Conservation (phyloP, 2,888 invertebrate species). For the Drosophila ustulata region DNA sequence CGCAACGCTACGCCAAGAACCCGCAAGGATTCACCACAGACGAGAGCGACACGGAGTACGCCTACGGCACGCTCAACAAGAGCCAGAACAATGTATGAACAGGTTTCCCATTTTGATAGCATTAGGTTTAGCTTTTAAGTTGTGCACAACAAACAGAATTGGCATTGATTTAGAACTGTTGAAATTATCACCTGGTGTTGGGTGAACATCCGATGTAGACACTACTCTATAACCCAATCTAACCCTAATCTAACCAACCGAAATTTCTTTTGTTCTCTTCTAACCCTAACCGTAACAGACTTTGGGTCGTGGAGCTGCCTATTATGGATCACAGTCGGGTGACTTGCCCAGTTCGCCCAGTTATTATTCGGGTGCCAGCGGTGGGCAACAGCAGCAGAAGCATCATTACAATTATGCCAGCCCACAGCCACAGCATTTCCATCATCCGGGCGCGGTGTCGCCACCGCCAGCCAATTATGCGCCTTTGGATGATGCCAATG, state of each 20-base stretch:
- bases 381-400: constrained; percentile 75
- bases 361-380: constrained; percentile 77
- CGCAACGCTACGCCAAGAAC: constrained; percentile 92
- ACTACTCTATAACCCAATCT: constrained; percentile 22
- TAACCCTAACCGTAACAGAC: constrained; percentile 78
- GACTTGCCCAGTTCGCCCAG: constrained; percentile 83
- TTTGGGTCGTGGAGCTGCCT: constrained; percentile 81
- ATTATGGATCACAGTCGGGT: constrained; percentile 67
- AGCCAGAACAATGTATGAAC: constrained; percentile 84
- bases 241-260: constrained; percentile 65
- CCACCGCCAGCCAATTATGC: constrained; percentile 80
- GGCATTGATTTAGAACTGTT: constrained; percentile 57
- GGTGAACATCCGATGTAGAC: constrained; percentile 21
- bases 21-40: constrained; percentile 85
- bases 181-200: constrained; percentile 57
- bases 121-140: constrained; percentile 14
- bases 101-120: constrained; percentile 29
- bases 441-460: constrained; percentile 84
- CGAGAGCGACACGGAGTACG: constrained; percentile 88
- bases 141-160: constrained; percentile 52
- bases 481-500: constrained; percentile 70
- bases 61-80: constrained; percentile 80
- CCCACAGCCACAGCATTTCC: constrained; percentile 83
- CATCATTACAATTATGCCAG: constrained; percentile 80
- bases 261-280: constrained; percentile 56